phyloP scores from a whole-genome alignment of 2,888 invertebrate genomes.

The Anthrax anthrax region DNA sequence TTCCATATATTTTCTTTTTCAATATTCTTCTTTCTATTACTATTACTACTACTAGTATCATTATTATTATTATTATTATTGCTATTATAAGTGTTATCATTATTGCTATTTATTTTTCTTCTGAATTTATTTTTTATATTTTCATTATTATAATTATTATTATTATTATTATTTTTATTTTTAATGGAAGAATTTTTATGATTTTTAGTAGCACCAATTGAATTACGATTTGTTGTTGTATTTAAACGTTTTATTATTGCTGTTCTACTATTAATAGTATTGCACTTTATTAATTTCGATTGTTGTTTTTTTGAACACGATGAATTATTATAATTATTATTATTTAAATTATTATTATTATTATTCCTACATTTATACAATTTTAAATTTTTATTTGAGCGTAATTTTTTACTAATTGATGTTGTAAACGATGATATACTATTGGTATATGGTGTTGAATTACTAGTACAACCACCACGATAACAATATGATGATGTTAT shows the following conservation, averaged over 20 bases:
- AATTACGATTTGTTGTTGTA: constrained; percentile 9
- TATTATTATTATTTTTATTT: constrained; percentile 5
- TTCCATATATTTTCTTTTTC: constrained; percentile 20
- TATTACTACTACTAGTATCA: constrained; percentile 5
- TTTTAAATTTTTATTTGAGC: constrained; percentile 8
- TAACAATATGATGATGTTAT: neutral
- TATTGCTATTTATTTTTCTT: constrained; percentile 6
- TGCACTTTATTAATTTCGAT: constrained; percentile 8
- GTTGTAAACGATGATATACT: no score
- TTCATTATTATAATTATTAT: constrained; percentile 3
- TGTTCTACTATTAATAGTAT: constrained; percentile 7
- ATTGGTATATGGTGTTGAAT: constrained; percentile 13
- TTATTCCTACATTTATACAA: constrained; percentile 6
- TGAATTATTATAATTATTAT: constrained; percentile 9
- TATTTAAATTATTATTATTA: constrained; percentile 8
- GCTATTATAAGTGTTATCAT: constrained; percentile 3
- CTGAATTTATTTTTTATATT: constrained; percentile 2
- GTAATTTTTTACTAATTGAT: constrained; percentile 6
- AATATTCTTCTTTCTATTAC: constrained; percentile 9
- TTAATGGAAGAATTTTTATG: constrained; percentile 5
- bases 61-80: constrained; percentile 4
- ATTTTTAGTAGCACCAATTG: neutral
- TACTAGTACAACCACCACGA: constrained; percentile 7
- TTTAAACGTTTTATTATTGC: constrained; percentile 14
- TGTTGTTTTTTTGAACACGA: neutral